A percentile compares a stretch with the other conserved stretches of the same genome.
Conservation (phyloP, 2,888 invertebrate species). For the Himalopsyche kuldschensis region DNA sequence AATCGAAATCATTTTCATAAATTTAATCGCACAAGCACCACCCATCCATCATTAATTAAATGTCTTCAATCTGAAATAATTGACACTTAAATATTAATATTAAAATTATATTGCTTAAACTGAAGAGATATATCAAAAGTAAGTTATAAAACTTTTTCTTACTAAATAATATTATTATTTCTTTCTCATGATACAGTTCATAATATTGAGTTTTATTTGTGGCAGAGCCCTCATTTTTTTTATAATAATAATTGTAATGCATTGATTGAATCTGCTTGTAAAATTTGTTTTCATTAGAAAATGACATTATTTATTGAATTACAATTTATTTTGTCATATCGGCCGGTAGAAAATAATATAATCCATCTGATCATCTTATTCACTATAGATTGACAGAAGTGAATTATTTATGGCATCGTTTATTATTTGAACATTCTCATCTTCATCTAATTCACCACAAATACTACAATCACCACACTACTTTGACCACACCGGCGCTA, state of each 20-base stretch:
- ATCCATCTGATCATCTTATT: not conserved
- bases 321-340: not conserved
- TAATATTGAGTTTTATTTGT: not conserved
- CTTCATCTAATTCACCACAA: not conserved
- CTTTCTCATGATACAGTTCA: not conserved
- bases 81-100: not conserved
- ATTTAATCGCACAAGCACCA: not conserved
- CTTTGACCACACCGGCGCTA: not conserved
- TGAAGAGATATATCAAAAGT: not conserved
- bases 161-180: not conserved
- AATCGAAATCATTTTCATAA: not conserved
- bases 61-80: not conserved
- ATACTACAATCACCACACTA: not conserved
- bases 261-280: not conserved
- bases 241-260: not conserved
- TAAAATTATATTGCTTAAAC: not conserved
- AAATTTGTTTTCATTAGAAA: not conserved
- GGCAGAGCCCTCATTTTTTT: constrained; percentile 1
- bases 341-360: not conserved
- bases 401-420: not conserved
- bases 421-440: not conserved
- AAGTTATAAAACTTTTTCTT: not conserved
- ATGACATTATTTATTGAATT: not conserved
- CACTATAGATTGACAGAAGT: not conserved
- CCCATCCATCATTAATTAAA: not conserved